Evolutionary conservation across 2,797 vertebrate species (phyloP).

Genomic region (Mergus octosetaceus): DNA sequence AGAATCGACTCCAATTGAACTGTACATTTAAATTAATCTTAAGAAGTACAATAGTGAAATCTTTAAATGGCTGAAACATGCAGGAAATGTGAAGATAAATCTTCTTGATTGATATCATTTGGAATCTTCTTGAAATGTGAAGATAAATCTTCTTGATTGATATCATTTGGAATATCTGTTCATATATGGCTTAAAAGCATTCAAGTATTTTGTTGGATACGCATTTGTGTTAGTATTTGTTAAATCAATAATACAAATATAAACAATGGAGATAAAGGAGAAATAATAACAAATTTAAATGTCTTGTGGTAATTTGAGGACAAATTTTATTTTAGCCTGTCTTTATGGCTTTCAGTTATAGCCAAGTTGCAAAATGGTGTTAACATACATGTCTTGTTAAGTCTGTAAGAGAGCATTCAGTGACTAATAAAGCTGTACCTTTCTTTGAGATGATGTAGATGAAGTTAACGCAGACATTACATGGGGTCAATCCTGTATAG

Average conservation of each 20-base stretch:
- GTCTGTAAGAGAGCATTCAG: background rate
- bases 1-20: background rate
- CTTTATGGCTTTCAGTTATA: background rate
- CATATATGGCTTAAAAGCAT: background rate
- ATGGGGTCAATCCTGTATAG: background rate
- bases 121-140: background rate
- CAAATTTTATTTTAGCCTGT: background rate
- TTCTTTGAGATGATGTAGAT: background rate
- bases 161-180: background rate
- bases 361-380: background rate
- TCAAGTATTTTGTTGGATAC: background rate
- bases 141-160: conserved; percentile 5
- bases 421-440: background rate
- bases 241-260: background rate
- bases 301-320: background rate
- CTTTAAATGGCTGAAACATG: conserved; percentile 13
- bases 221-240: background rate
- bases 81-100: conserved; percentile 31
- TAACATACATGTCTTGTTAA: background rate
- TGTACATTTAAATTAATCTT: conserved; percentile 25
- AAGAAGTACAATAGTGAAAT: conserved; percentile 2
- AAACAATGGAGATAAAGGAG: background rate
- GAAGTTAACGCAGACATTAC: background rate
- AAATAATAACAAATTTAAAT: background rate
- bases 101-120: background rate